These are phyloP conservation scores for Callyntrura sp. DNA, from an alignment of 2,888 invertebrate genomes.

Conservation along the genomic window DNA sequence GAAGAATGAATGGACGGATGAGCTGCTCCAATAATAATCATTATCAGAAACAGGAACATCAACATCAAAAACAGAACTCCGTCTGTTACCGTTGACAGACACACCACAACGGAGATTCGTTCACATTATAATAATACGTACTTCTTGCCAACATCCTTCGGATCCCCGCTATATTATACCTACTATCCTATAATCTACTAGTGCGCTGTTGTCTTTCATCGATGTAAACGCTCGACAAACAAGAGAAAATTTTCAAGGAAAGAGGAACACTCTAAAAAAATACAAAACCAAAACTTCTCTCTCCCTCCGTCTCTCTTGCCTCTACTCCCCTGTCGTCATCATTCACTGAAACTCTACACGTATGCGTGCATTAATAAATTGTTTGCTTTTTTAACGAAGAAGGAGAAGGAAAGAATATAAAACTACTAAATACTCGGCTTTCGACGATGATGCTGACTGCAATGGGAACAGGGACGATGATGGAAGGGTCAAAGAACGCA, in stretches of 20 bases:
- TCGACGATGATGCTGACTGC: slow-evolving; percentile 55
- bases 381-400: slow-evolving; percentile 71
- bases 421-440: neutral
- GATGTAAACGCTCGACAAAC: slow-evolving; percentile 66
- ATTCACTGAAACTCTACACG: slow-evolving; percentile 45
- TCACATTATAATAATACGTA: slow-evolving; percentile 41
- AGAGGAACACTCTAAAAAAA: neutral
- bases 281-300: slow-evolving; percentile 21
- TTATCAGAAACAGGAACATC: slow-evolving; percentile 10
- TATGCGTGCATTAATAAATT: slow-evolving; percentile 47
- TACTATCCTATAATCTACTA: neutral
- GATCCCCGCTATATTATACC: neutral
- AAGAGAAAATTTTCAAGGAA: slow-evolving; percentile 18
- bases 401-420: slow-evolving; percentile 42
- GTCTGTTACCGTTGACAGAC: slow-evolving; percentile 69
- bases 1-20: slow-evolving; percentile 65
- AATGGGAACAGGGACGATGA: slow-evolving; percentile 65
- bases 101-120: slow-evolving; percentile 43
- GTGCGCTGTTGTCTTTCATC: slow-evolving; percentile 64
- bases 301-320: too few species aligned
- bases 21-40: slow-evolving; percentile 69
- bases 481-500: slow-evolving; percentile 72
- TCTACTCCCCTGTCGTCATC: slow-evolving; percentile 31
- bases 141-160: neutral
- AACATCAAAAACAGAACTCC: slow-evolving; percentile 11